Percentiles rank a stretch among this genome's conserved stretches.
Evolutionary conservation across 2,888 invertebrate species (phyloP).

Genomic region (Cheilosia vulpina): DNA sequence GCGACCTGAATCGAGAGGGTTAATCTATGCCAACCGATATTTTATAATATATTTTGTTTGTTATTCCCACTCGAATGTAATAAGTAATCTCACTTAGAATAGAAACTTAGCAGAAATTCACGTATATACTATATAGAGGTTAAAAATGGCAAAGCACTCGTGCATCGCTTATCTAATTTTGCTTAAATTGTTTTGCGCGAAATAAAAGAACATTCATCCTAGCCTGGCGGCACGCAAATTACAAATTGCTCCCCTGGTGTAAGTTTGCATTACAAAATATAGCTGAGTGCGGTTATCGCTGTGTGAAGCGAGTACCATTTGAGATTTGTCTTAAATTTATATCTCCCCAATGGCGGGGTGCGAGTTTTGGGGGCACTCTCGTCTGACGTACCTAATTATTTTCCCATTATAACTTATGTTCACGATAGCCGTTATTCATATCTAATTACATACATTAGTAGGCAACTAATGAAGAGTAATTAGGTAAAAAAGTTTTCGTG

Average conservation of each 20-base stretch:
- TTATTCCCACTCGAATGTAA: too few relatives aligned
- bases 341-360: conserved; percentile 8
- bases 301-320: background rate
- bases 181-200: background rate
- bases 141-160: background rate
- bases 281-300: conserved; percentile 21
- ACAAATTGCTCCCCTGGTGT: conserved; percentile 48
- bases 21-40: too few relatives aligned
- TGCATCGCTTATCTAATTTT: conserved; percentile 21
- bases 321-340: conserved; percentile 43
- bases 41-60: too few relatives aligned
- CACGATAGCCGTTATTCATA: conserved; percentile 49
- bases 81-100: background rate
- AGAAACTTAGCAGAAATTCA: conserved; percentile 14
- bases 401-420: conserved; percentile 41
- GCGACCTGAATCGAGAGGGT: too few relatives aligned
- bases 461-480: conserved; percentile 39
- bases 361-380: background rate
- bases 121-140: background rate
- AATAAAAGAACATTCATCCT: conserved; percentile 51
- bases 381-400: conserved; percentile 34
- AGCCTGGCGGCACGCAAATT: conserved; percentile 55
- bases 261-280: conserved; percentile 51
- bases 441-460: conserved; percentile 54
- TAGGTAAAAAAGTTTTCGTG: conserved; percentile 2